Conservation (phyloP, 2,113 vertebrate species). For the Apodemus speciosus region DNA sequence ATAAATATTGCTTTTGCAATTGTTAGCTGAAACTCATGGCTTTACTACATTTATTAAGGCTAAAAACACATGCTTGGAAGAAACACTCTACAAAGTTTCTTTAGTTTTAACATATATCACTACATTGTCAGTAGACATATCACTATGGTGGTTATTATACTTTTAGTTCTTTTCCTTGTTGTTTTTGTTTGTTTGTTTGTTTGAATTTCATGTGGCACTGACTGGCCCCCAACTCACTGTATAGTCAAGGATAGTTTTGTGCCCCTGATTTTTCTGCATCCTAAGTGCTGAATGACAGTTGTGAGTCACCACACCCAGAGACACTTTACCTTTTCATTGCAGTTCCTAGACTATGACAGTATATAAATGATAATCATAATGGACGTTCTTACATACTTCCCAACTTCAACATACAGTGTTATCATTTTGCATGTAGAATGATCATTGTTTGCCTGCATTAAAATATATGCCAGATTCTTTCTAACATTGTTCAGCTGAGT, state of each 20-base stretch:
- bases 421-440: background rate
- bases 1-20: background rate
- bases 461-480: background rate
- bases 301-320: background rate
- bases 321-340: too few relatives aligned
- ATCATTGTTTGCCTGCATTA: background rate
- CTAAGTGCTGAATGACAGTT: background rate
- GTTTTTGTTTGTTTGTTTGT: too few relatives aligned
- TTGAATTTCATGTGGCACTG: background rate
- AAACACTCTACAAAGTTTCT: background rate
- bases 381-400: background rate
- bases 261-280: background rate
- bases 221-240: background rate
- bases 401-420: background rate
- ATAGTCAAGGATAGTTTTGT: background rate
- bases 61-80: background rate
- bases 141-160: background rate
- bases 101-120: background rate
- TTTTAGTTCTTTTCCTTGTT: background rate
- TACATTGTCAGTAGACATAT: background rate
- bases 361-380: background rate
- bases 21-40: background rate
- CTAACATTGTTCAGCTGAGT: background rate
- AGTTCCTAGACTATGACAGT: background rate
- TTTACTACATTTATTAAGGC: background rate